Percentiles rank a stretch among this genome's conserved stretches.
Evolutionary conservation across 2,797 vertebrate genomes (phyloP).

Genomic region (Philypnodon macrostomus): DNA sequence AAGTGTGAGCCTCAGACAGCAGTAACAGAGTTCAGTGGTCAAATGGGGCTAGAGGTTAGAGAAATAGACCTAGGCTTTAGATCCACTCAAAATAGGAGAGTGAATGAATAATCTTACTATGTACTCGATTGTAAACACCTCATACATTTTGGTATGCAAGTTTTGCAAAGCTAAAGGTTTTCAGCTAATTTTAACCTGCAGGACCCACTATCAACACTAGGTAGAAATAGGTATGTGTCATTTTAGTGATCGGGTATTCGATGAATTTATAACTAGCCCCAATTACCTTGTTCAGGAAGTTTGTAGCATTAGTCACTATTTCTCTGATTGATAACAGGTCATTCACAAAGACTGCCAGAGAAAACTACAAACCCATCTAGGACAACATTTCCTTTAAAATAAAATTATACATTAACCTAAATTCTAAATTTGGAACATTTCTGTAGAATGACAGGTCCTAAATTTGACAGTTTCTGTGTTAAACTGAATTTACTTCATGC

Average conservation of each 20-base stretch:
- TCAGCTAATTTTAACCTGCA: slow-evolving; percentile 37
- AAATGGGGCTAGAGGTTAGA: slow-evolving; percentile 57
- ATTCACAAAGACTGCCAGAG: slow-evolving; percentile 53
- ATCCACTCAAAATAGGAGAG: slow-evolving; percentile 69
- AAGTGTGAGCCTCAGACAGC: slow-evolving; percentile 77
- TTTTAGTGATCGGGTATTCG: slow-evolving; percentile 18
- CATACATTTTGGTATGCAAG: slow-evolving; percentile 25
- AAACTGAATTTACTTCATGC: slow-evolving; percentile 29
- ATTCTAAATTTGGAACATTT: slow-evolving; percentile 18
- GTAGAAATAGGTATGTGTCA: slow-evolving; percentile 19
- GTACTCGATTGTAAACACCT: slow-evolving; percentile 59
- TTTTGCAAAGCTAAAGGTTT: slow-evolving; percentile 42
- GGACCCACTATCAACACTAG: slow-evolving; percentile 36
- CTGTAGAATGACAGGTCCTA: slow-evolving; percentile 10
- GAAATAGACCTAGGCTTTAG: slow-evolving; percentile 64
- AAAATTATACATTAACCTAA: slow-evolving; percentile 21
- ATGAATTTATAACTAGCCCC: slow-evolving; percentile 17
- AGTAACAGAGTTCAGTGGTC: slow-evolving; percentile 80
- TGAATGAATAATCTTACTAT: slow-evolving; percentile 65
- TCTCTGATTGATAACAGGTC: background rate
- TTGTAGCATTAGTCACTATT: background rate
- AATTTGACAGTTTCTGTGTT: slow-evolving; percentile 40
- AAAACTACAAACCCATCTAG: slow-evolving; percentile 40
- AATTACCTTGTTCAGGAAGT: slow-evolving; percentile 1
- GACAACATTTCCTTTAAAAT: slow-evolving; percentile 31